Percentiles rank a stretch among this genome's conserved stretches.
Evolutionary conservation across 2,797 vertebrate genomes (phyloP).

Genomic region (Meda fulgida): DNA sequence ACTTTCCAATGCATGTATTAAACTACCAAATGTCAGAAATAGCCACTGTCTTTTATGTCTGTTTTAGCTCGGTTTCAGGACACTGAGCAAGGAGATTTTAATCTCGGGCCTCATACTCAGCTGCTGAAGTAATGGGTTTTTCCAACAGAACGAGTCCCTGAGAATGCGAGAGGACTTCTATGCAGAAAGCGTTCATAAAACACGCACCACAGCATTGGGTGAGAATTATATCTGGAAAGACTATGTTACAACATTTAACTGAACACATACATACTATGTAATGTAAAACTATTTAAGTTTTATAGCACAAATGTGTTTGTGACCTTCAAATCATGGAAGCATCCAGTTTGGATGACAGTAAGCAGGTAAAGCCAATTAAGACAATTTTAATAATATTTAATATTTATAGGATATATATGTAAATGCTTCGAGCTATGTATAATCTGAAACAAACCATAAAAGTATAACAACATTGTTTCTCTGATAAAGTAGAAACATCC

Average conservation of each 20-base stretch:
- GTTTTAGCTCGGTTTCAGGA: constrained; percentile 32
- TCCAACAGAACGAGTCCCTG: constrained; percentile 6
- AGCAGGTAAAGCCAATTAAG: not conserved
- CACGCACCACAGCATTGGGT: not conserved
- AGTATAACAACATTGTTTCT: not conserved
- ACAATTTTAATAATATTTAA: not conserved
- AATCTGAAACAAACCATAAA: constrained; percentile 5
- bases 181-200: not conserved
- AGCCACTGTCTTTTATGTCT: constrained; percentile 40
- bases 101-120: constrained; percentile 29
- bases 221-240: not conserved
- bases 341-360: not conserved
- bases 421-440: not conserved
- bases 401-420: not conserved
- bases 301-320: not conserved
- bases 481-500: constrained; percentile 4
- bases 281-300: not conserved
- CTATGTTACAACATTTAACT: not conserved
- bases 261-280: not conserved
- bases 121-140: constrained; percentile 10
- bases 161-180: constrained; percentile 6
- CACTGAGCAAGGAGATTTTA: constrained; percentile 39
- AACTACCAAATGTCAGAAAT: constrained; percentile 41
- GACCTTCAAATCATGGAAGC: not conserved
- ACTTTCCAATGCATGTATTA: constrained; percentile 24